phyloP scores from a whole-genome alignment of 2,888 invertebrate genomes.

The Tenthredo amoena region DNA sequence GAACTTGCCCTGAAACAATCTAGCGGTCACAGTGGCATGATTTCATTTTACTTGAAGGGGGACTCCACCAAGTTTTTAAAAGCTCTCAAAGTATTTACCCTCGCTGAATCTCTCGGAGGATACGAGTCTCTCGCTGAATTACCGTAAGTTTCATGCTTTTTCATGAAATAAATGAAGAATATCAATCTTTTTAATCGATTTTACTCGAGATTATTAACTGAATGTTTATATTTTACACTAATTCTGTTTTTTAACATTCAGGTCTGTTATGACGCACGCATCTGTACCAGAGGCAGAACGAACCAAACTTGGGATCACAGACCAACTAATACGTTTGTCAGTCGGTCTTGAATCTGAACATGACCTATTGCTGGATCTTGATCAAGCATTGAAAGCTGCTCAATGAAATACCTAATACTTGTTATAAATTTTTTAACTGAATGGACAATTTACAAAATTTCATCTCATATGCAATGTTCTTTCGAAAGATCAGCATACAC shows the following conservation, averaged over 20 bases:
- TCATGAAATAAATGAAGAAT: slow-evolving; percentile 30
- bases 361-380: slow-evolving; percentile 92
- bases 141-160: slow-evolving; percentile 84
- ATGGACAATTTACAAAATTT: neutral
- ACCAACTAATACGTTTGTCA: slow-evolving; percentile 91
- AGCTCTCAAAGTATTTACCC: slow-evolving; percentile 88
- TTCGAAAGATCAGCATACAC: neutral
- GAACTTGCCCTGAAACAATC: slow-evolving; percentile 89
- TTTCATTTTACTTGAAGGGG: slow-evolving; percentile 93
- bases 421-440: neutral
- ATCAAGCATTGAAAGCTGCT: slow-evolving; percentile 86
- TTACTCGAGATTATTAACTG: slow-evolving; percentile 55
- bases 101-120: slow-evolving; percentile 97
- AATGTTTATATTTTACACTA: neutral
- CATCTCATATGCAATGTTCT: neutral
- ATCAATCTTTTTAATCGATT: slow-evolving; percentile 55
- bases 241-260: slow-evolving; percentile 73
- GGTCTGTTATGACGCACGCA: slow-evolving; percentile 96
- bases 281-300: slow-evolving; percentile 90
- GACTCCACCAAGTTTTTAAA: slow-evolving; percentile 88
- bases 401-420: slow-evolving; percentile 54
- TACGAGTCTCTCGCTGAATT: slow-evolving; percentile 96
- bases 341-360: slow-evolving; percentile 93
- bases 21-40: slow-evolving; percentile 94
- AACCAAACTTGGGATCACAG: slow-evolving; percentile 87